Base-by-base conservation (phyloP, 2,888 invertebrate species). In the Dascillus cervinus region DNA sequence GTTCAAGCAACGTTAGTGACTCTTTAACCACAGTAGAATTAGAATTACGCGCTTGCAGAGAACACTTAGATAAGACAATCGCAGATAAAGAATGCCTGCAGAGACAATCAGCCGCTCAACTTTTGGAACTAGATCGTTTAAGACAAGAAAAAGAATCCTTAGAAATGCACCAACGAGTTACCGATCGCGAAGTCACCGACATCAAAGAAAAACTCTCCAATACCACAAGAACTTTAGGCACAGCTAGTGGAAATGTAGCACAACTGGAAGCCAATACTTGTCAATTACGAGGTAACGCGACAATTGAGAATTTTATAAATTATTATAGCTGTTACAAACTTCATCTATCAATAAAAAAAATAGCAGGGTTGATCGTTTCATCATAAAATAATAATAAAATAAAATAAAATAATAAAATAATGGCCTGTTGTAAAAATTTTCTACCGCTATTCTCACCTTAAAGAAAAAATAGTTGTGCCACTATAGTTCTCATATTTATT, bases 141-240 rank as follows among this genome's bases (percentile, higher is more conserved):
- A 74, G 81, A 41, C 84, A 84, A 63, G 87, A 87, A 46, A 82
- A 85, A 45, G 87, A 88, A 48, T 71, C 80, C 8, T 65, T 83
- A 22, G 71, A 81, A 39, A 79, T 83, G 51, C 79, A 82, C 44
- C 77, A 79, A 50, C 72, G 85, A 36, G 75, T 82, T 1, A 64
- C 77, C 1, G 87, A 88, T 51, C 69, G 84, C 29, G 87, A 88
- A 52, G 59, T 84, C 37, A 75, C 72, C 34, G 82, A 82, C 44
- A 58, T 64, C 36, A 71, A 78, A 49, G 82, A 82, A 33, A 82
- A 82, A 49, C 57, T 81, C 29, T 66, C 75, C 3, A 69, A 72
- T 40, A 74, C 78, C 23, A 72, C 73, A 29, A 71, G 81, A 51
- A 80, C 73, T 49, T 65, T 82, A 37, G 79, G 74, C 26, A 75